Evolutionary conservation across 2,113 vertebrate species (phyloP), one percentile per base, ranked within the genome.

Genomic region (Gambusia holbrooki): DNA sequence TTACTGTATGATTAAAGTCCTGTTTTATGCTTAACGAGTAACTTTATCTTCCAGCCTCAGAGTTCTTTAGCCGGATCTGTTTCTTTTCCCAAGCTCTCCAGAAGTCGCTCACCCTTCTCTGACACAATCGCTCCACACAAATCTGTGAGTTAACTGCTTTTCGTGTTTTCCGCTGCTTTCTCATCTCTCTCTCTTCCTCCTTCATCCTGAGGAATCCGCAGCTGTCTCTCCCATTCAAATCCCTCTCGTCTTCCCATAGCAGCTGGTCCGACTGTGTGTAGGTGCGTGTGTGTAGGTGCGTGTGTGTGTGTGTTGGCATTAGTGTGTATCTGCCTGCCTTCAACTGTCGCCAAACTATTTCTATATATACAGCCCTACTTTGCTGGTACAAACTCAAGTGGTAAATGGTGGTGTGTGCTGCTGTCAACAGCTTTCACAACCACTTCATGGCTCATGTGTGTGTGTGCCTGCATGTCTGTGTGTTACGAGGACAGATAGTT

Each of bases 181-280:
- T 83, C 54, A 67, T 62, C 68, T 77, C 77, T 76, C 58, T 72
- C 37, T 71, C 63, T 71, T 75, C 74, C 82, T 86, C 82, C 83
- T 83, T 80, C 85, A 72, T 78, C 75, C 80, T 73, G 66, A 90
- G 87, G 91, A 92, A 93, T 92, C 87, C 84, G 89, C 91, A 93
- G 92, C 91, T 92, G 92, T 90, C 90, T 78, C 85, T 87, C 87
- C 84, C 86, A 88, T 91, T 92, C 84, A 90, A 81, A 58, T 80
- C 77, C 73, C 75, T 74, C 79, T 77, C 58, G 27, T 83, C 77
- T 84, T 90, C 87, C 75, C 54, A 51, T 33, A 92, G 87, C 91
- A 93, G 90, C 90, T 92, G 90, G 88, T 72, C 81, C 81, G 79
- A 77, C 73, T 67, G 62, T 71, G 32, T 66, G 63, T 73, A 32